Base-by-base conservation (phyloP, 92 coral and sea anemone species). In the Virgularia gustaviana region DNA sequence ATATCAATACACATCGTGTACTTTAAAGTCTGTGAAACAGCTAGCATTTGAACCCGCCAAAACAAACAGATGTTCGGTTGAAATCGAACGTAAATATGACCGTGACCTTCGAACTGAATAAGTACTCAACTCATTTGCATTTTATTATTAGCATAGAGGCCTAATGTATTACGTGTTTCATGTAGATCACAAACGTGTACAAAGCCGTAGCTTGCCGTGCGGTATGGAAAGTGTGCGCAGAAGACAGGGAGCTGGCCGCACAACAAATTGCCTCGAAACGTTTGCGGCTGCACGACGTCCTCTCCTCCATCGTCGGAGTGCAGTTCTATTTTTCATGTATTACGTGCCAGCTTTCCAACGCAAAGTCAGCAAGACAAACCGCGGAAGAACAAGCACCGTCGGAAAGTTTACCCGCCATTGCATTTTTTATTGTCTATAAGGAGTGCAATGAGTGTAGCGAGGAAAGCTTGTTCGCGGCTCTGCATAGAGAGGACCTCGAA, bases 401-500 rank as follows among this genome's bases (percentile, higher is more conserved):
- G n/a, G n/a, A 27, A 2, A 29, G 43, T 62, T 9, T 62, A 62
- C 43, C 70, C 27, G n/a, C 43, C 13, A 9, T 62, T 4, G 43
- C 43, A 15, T 62, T 12, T 9, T 62, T 29, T 34, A 9, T 62
- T 18, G 70, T 62, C 3, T n/a, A 12, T 16, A n/a, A 19, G 5
- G 44, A 62, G 18, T 23, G 4, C 2, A 33, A 7, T 9, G 36
- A 28, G 6, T 36, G 38, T 28, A 28, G 36, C 10, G 70, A 62
- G 18, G 36, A 62, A 27, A 29, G 4, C 20, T 13, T 62, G 9
- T 32, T 9, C 13, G 15, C 38, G 16, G 16, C 10, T 16, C 7
- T 62, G 5, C 70, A 62, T 28, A 41, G 36, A 28, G 47, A 18
- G 4, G 70, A 62, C 24, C 18, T 62, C 3, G 70, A 62, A 10